phyloP scores from a whole-genome alignment of 2,797 vertebrate genomes.

The Tenualosa thibaudeaui region DNA sequence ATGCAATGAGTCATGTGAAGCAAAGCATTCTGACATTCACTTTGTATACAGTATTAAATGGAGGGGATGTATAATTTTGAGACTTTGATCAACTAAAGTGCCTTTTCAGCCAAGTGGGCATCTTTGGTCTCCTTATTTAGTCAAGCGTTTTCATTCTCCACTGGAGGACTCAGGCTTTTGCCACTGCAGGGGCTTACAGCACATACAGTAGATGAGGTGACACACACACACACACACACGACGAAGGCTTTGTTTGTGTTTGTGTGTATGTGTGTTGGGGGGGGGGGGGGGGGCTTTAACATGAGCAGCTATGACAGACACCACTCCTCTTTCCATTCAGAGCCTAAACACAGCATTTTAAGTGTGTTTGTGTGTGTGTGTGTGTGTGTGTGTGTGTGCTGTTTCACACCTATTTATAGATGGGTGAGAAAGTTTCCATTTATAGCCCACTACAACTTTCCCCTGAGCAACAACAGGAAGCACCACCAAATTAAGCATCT shows the following conservation, averaged over 20 bases:
- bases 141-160: background rate
- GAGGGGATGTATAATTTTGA: background rate
- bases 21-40: background rate
- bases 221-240: too few species aligned
- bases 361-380: background rate
- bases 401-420: conserved; percentile 70
- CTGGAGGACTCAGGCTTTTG: background rate
- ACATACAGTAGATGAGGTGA: background rate
- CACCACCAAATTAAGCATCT: conserved; percentile 59
- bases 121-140: background rate
- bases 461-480: conserved; percentile 81
- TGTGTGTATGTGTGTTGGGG: conserved; percentile 9
- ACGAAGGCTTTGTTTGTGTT: background rate
- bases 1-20: background rate
- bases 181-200: background rate
- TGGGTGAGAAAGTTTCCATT: conserved; percentile 73
- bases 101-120: background rate
- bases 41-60: background rate
- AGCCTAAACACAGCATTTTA: conserved; percentile 26
- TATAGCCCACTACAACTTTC: conserved; percentile 68
- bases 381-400: conserved; percentile 48
- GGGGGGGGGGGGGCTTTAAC: conserved; percentile 1
- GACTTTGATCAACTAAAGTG: background rate
- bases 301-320: conserved; percentile 28
- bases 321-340: conserved; percentile 44